Base-by-base conservation (phyloP, 2,888 invertebrate species). In the Poecilobothrus nobilitatus region DNA sequence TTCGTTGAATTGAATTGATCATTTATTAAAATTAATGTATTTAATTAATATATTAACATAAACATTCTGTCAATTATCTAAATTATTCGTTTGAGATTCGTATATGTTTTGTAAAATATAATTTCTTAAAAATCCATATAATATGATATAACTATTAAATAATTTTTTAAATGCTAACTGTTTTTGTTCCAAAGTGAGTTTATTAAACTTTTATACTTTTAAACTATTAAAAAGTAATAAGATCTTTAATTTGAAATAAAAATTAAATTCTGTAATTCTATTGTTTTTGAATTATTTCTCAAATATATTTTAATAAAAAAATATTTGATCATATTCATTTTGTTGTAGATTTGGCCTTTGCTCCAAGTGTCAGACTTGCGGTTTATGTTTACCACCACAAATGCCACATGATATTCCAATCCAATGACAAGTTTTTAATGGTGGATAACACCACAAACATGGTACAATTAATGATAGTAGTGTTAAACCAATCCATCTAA, bases 381-480 rank as follows among this genome's bases (percentile, higher is more conserved):
- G 85, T 72, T 83, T 84, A 81, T 96, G 96, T 74, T 87, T 86
- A 8, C 94, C 94, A 68, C 95, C 96, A 76, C 94, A 94, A 69
- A 91, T 80, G 70, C 90, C 90, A 77, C 94, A 92, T 68, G 87
- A 86, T 72, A 91, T 86, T 67, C 93, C 93, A 76, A 92, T 90
- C 83, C 88, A 87, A 83, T 95, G 95, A 77, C 91, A 89, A 75
- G 91, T 89, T 76, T 90, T 89, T 72, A 96, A 85, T 70, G 95
- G 94, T 76, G 91, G 88, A 84, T 97, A 97, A 83, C 94, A 92
- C 87, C 96, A 97, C 76, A 97, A 85, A 83, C 97, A 97, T 74
- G 97, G 97, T 77, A 96, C 91, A 75, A 96, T 84, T 73, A 95
- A 82, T 70, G 93, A 92, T 68, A 97, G 87, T 71, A 96, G 84